Base-by-base conservation (phyloP, 2,888 invertebrate species). In the Halocaridina rubra region DNA sequence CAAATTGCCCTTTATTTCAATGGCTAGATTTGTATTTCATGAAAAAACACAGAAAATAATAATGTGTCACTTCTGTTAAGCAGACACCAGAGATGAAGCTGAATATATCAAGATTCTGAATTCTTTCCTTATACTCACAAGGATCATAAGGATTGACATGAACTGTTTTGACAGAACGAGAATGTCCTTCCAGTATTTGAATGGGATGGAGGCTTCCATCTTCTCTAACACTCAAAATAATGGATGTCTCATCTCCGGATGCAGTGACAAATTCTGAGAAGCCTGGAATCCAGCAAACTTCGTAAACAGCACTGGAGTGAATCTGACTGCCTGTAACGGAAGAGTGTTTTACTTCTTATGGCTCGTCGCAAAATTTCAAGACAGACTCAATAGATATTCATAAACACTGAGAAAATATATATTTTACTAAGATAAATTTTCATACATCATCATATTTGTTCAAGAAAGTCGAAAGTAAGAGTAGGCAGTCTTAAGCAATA, bases 221-320 rank as follows among this genome's bases (percentile, higher is more conserved):
- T 7, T 84, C 78, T 22, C 69, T 46, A 30, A 74, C 74, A 1
- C 22, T 30, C 64, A 76, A 74, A 8, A 88, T 27, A 7, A 39
- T 29, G 13, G 67, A 81, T 5, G 77, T 27, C 53, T 77, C 76
- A 69, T 88, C 88, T 24, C 86, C 88, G 8, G 82, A 71, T 19
- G 78, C 85, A 0, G 88, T 84, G 27, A 88, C 76, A 13, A 88
- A 27, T 46, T 86, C 80, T 10, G 74, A 53, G 27, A 74, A 33
- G 16, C 84, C 77, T 29, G 88, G 88, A 30, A 88, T 79, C 88
- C 88, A 88, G 22, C 78, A 72, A 16, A 88, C 78, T 33, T 88
- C 88, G 27, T 84, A 76, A 19, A 88, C 77, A 13, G 88, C 88
- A 79, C 84, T 84, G 16, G 22, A 8, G 29, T 88, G 88, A 27